Conservation (phyloP, 1,140 invertebrate species). For the Drosophila eugracilis region DNA sequence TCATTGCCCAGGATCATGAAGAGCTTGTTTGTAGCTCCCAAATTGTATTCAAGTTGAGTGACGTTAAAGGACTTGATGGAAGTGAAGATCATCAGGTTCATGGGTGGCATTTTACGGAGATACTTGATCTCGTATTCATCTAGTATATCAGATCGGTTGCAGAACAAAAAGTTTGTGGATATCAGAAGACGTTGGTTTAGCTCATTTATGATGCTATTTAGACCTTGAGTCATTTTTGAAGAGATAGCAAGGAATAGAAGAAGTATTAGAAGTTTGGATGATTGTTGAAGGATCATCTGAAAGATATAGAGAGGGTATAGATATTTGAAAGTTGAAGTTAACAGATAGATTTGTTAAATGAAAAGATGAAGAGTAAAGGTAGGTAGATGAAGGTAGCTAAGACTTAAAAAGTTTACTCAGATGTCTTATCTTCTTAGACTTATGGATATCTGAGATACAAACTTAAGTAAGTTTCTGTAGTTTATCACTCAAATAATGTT, state of each 20-base stretch:
- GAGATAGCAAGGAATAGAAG: conserved; percentile 7
- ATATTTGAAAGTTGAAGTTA: not conserved
- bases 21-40: conserved; percentile 17
- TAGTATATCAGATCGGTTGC: conserved; percentile 2
- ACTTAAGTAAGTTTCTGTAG: not conserved
- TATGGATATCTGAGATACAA: too few species aligned
- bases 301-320: conserved; percentile 31
- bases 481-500: not conserved
- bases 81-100: conserved; percentile 21
- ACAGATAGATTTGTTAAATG: not conserved
- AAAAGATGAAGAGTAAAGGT: not conserved
- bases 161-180: conserved; percentile 41
- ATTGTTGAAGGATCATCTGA: conserved; percentile 42
- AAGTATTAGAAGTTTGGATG: conserved; percentile 1
- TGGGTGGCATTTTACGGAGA: not conserved
- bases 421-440: too few species aligned
- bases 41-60: conserved; percentile 10
- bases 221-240: not conserved
- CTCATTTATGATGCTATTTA: conserved; percentile 31
- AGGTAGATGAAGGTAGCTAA: not conserved
- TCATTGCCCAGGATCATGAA: conserved; percentile 38
- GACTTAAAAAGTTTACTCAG: too few species aligned
- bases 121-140: conserved; percentile 1
- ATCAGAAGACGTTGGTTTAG: conserved; percentile 47
- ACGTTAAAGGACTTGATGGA: conserved; percentile 25